These are phyloP conservation scores for Hydraecia micacea DNA, from an alignment of 2,888 invertebrate genomes.

Conservation along the genomic window DNA sequence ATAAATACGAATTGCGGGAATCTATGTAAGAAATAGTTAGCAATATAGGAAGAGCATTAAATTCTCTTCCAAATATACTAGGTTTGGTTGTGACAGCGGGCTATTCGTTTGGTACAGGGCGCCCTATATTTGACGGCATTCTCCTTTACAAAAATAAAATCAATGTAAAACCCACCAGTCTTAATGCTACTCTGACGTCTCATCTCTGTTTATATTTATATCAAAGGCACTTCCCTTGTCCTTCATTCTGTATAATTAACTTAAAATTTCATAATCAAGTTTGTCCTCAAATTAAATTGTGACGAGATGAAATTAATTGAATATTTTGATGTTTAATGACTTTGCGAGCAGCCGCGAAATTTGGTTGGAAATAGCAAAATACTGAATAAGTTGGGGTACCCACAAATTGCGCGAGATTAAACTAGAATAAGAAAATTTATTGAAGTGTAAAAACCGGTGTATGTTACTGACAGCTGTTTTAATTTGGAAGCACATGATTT, in stretches of 20 bases:
- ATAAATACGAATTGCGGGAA: too few species aligned
- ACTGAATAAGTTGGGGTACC: not conserved
- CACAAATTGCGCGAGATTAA: conserved; percentile 16
- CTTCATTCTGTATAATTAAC: conserved; percentile 31
- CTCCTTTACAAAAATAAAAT: too few species aligned
- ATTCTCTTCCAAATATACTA: too few species aligned
- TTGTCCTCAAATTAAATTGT: conserved; percentile 44
- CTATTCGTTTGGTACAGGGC: too few species aligned
- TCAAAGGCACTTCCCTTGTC: conserved; percentile 8
- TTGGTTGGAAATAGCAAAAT: conserved; percentile 33
- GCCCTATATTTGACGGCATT: too few species aligned
- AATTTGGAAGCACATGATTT: not conserved
- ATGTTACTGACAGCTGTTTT: not conserved
- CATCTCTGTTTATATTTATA: conserved; percentile 11
- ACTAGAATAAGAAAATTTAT: not conserved
- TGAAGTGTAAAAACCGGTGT: not conserved
- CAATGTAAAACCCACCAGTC: too few species aligned
- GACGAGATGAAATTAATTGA: conserved; percentile 56
- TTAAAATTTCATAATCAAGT: conserved; percentile 47
- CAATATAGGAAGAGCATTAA: too few species aligned
- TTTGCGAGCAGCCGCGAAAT: conserved; percentile 25
- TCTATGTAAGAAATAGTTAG: too few species aligned
- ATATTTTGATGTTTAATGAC: conserved; percentile 48
- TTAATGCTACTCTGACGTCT: not conserved
- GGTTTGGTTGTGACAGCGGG: too few species aligned